These are phyloP conservation scores for Hirundo rustica DNA, from an alignment of 2,797 vertebrate genomes.

Conservation along the genomic window DNA sequence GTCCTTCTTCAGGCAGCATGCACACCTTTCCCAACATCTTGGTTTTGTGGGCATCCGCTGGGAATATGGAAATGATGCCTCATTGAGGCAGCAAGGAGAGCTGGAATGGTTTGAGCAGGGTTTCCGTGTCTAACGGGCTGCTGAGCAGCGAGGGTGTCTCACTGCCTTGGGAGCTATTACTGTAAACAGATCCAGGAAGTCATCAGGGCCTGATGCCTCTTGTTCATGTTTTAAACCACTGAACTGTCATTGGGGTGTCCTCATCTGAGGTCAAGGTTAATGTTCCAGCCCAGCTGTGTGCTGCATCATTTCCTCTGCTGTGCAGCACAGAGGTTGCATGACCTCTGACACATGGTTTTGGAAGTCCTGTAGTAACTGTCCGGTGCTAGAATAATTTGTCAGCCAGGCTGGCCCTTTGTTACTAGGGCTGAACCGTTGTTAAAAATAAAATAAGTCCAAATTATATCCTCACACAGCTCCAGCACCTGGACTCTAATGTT, in stretches of 20 bases:
- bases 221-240: background rate
- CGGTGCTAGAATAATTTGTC: background rate
- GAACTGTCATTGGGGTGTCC: background rate
- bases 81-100: background rate
- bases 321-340: background rate
- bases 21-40: background rate
- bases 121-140: background rate
- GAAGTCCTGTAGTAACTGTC: background rate
- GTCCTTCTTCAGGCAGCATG: background rate
- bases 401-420: background rate
- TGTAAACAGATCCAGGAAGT: background rate
- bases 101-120: background rate
- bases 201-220: background rate
- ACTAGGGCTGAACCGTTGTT: background rate
- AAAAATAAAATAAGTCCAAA: background rate
- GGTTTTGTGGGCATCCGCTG: background rate
- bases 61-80: background rate
- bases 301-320: background rate
- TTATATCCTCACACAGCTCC: background rate
- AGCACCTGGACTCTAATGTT: background rate
- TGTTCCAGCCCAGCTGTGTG: background rate
- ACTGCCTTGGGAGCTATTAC: background rate
- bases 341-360: rapidly evolving
- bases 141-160: background rate
- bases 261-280: background rate